Base-by-base conservation (phyloP, 2,797 vertebrate species). In the Tenualosa thibaudeaui region DNA sequence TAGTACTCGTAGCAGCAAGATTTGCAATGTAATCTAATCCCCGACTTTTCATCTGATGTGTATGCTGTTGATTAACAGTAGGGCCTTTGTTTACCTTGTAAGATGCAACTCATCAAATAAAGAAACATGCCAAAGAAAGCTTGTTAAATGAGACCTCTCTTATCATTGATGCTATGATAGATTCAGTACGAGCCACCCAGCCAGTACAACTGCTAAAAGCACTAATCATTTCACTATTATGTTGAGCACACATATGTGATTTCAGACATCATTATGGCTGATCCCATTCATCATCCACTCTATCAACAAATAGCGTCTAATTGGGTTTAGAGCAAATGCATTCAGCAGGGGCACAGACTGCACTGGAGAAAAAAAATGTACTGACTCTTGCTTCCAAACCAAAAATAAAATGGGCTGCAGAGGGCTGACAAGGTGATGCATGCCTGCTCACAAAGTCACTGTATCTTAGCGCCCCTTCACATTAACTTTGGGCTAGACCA, bases 221-320 rank as follows among this genome's bases (percentile, higher is more conserved):
- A 17, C 26, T 71, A 71, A 71, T 71, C 65, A 71, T 78, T 46
- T 6, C 71, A 46, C 37, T 54, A 84, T 84, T 43, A 22, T 31
- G 68, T 9, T 6, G 22, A 65, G 68, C 68, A 84, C 65, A 84
- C 54, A 40, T 81, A 75, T 81, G 54, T 78, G 40, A 78, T 78
- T 71, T 43, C 71, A 78, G 71, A 78, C 40, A 78, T 78, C 40
- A 78, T 65, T 68, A 71, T 68, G 43, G 26, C 24, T 62, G 31
- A 83, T 62, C 56, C 82, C 40, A 65, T 62, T 83, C 58, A 24
- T 81, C 31, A 54, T 81, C 75, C 84, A 37, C 24, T 17, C 60
- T 24, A 68, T 51, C 12, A 83, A 83, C 85, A 88, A 53, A 17
- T 2, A 46, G 15, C 2, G 7, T 46, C 40, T 46, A 46, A 78